Conservation (phyloP, 2,888 invertebrate species). For the Ophion obscuratus region DNA sequence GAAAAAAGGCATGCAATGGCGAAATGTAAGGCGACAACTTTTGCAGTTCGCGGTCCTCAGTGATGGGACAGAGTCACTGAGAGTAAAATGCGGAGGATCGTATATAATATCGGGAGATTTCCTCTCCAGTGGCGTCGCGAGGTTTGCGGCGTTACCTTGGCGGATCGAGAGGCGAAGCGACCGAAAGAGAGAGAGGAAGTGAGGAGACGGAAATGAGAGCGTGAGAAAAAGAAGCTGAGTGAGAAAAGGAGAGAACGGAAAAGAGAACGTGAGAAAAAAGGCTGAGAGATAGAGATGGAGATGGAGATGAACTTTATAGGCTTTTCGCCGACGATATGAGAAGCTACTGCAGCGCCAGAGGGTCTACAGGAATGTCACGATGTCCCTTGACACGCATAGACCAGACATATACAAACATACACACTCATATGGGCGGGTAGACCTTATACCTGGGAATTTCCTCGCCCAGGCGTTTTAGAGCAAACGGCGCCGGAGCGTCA, state of each 20-base stretch:
- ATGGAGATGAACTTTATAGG: constrained; percentile 45
- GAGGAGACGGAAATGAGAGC: neutral
- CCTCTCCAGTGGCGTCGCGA: constrained; percentile 32
- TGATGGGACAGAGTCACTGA: constrained; percentile 6
- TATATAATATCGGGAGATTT: constrained; percentile 59
- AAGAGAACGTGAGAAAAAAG: too few relatives aligned
- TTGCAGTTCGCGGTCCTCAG: constrained; percentile 18
- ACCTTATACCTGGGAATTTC: constrained; percentile 11
- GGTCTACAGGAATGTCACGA: constrained; percentile 29
- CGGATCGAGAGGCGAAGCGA: neutral
- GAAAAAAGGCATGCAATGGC: constrained; percentile 15
- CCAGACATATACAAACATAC: neutral
- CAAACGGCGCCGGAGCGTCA: constrained; percentile 20
- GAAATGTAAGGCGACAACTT: constrained; percentile 7
- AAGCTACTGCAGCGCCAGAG: constrained; percentile 28
- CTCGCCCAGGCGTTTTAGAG: constrained; percentile 27
- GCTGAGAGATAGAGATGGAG: neutral
- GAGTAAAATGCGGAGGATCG: constrained; percentile 18
- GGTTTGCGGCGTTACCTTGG: constrained; percentile 1
- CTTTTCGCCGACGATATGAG: constrained; percentile 58
- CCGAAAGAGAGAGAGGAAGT: neutral
- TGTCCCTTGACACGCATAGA: constrained; percentile 26
- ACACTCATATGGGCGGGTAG: neutral
- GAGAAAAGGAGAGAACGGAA: neutral
- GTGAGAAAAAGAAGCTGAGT: neutral